phyloP scores from a whole-genome alignment of 2,797 vertebrate species.

The Crenichthys baileyi region DNA sequence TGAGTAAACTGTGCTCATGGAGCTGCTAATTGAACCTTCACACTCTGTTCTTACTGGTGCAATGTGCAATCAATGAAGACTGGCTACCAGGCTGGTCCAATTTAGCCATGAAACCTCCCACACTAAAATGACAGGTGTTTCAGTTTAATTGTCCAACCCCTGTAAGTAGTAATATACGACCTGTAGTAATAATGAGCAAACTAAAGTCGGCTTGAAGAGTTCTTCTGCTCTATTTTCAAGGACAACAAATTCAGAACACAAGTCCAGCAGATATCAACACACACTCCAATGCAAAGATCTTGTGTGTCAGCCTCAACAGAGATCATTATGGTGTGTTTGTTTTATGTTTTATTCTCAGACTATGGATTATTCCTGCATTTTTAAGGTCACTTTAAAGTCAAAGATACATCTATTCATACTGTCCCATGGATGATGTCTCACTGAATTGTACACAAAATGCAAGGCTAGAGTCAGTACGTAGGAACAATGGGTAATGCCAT shows the following conservation, averaged over 20 bases:
- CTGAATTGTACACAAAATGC: not conserved
- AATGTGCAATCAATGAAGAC: too few relatives aligned
- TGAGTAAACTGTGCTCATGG: too few relatives aligned
- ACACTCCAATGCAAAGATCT: conserved; percentile 25
- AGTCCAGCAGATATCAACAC: conserved; percentile 2
- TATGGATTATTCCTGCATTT: conserved; percentile 1
- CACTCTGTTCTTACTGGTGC: too few relatives aligned
- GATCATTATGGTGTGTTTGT: conserved; percentile 5
- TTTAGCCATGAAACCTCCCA: too few relatives aligned
- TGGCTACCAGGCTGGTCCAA: too few relatives aligned
- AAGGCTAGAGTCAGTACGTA: not conserved
- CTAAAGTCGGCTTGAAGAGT: not conserved
- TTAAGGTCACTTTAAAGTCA: not conserved
- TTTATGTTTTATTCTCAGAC: conserved; percentile 1
- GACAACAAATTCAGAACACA: conserved; percentile 13
- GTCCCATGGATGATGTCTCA: not conserved
- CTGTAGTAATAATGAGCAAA: conserved; percentile 7
- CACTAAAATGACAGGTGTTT: too few relatives aligned
- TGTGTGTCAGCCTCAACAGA: conserved; percentile 3
- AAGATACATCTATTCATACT: not conserved
- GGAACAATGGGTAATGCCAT: not conserved
- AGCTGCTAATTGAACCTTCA: too few relatives aligned
- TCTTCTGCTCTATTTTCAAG: not conserved
- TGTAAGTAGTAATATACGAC: not conserved
- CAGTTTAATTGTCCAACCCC: too few relatives aligned